These are phyloP conservation scores for Synergus gifuensis DNA, from an alignment of 2,888 invertebrate genomes.

Conservation along the genomic window DNA sequence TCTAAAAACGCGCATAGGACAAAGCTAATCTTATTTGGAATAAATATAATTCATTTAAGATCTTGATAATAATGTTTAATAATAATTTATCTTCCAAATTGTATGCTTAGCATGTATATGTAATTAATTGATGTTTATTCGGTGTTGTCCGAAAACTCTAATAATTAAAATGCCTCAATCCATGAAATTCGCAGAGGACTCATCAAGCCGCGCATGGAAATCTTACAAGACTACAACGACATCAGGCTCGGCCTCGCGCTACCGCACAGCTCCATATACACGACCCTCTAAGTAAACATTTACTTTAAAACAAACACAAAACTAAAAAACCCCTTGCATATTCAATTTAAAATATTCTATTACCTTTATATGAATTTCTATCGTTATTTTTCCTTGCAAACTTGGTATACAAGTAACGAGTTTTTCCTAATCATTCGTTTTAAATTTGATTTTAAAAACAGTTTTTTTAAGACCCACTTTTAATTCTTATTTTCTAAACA, in stretches of 20 bases:
- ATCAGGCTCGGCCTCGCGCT: slow-evolving; percentile 80
- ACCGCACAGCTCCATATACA: slow-evolving; percentile 81
- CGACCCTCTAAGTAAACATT: slow-evolving; percentile 80
- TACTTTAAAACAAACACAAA: slow-evolving; percentile 31
- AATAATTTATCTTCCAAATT: slow-evolving; percentile 24
- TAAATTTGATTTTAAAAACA: not conserved
- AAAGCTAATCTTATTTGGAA: slow-evolving; percentile 25
- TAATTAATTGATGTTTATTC: slow-evolving; percentile 23
- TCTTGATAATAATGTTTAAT: not conserved
- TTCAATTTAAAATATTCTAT: slow-evolving; percentile 45
- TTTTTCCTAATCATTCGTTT: not conserved
- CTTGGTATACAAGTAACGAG: not conserved
- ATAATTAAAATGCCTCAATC: slow-evolving; percentile 68
- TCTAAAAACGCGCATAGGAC: slow-evolving; percentile 22
- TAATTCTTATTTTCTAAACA: not conserved
- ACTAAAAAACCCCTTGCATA: slow-evolving; percentile 43
- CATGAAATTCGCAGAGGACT: slow-evolving; percentile 79
- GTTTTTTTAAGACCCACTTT: not conserved
- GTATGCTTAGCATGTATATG: slow-evolving; percentile 1
- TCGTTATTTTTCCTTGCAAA: slow-evolving; percentile 8
- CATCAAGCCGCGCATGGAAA: slow-evolving; percentile 81
- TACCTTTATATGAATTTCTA: slow-evolving; percentile 22
- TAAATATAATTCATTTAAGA: not conserved
- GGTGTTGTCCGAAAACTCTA: slow-evolving; percentile 56
- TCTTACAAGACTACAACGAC: slow-evolving; percentile 80